Percentiles rank a stretch among this genome's conserved stretches.
Evolutionary conservation across 1,140 invertebrate species (phyloP).

Genomic region (Leptopilina boulardi): DNA sequence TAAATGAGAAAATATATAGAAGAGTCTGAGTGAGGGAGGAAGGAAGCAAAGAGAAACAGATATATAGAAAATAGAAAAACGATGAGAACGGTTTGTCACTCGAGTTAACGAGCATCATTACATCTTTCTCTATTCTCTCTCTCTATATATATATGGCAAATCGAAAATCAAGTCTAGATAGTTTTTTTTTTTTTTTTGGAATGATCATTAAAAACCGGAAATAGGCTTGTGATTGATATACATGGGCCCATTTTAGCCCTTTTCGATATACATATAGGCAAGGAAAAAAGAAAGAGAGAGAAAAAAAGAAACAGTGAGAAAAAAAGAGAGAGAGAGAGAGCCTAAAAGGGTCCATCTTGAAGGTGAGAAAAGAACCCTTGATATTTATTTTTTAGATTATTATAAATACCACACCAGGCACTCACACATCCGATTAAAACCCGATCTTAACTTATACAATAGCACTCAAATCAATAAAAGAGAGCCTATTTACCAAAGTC

Average conservation of each 20-base stretch:
- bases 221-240: too few relatives aligned
- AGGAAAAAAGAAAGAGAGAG: not conserved
- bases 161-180: not conserved
- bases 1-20: not conserved
- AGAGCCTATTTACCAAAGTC: not conserved
- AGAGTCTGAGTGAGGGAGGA: not conserved
- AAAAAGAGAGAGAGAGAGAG: not conserved
- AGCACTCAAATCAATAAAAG: constrained; percentile 19
- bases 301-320: not conserved
- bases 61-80: too few relatives aligned
- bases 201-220: not conserved
- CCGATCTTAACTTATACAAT: constrained; percentile 1
- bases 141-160: too few relatives aligned
- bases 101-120: not conserved
- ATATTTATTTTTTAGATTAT: constrained; percentile 28
- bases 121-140: too few relatives aligned
- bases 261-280: too few relatives aligned
- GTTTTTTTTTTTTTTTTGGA: not conserved
- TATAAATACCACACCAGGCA: not conserved
- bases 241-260: too few relatives aligned
- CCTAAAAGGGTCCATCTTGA: not conserved
- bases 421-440: not conserved
- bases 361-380: constrained; percentile 13
- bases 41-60: not conserved
- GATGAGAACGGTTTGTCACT: constrained; percentile 12